Evolutionary conservation across 2,113 vertebrate genomes (phyloP), one percentile per base, ranked within the genome.

Genomic region (Salvelinus fontinalis): DNA sequence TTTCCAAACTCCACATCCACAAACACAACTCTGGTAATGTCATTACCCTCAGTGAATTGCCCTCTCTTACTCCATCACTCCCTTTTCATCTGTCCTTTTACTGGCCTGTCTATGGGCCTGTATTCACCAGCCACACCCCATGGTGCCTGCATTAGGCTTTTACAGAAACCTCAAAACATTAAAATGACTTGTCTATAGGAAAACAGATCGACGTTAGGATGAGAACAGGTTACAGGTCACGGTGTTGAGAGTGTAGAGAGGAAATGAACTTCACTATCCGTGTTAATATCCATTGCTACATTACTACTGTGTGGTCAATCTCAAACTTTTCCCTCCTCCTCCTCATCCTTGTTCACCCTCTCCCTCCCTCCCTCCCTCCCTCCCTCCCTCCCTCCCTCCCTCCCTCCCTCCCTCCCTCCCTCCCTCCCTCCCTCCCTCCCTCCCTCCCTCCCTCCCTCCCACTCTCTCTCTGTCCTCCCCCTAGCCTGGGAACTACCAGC

Each of bases 401-500:
- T 18, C 51, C 29, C 14, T 73, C 51, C 13, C 16, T n/a, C 71
- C 24, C 18, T 60, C 16, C 18, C 44, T 16, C 27, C 14, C 22
- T 14, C 59, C 34, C n/a, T 20, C 44, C 44, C 24, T 39, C 24
- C 18, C 20, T 4, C 27, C 59, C 18, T 29, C 24, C 39, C 54
- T 13, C 31, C 26, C 24, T 6, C 13, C 18, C 34, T 0, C 11
- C 27, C 22, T 9, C 5, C 4, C 6, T 75, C 65, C 76, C 75
- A 71, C 22, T 69, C 70, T 68, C 68, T 65, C 26, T 80, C 14
- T 79, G 22, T 75, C 64, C 84, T 77, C 70, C 67, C 67, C 60
- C 70, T 84, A 96, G 95, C 94, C 95, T 57, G 94, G 93, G 82
- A 95, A 94, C 85, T 95, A 94, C 64, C 93, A 94, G 71, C 81